Evolutionary conservation across 2,888 invertebrate species (phyloP), one percentile per base, ranked within the genome.

Genomic region (Polydrusus cervinus): DNA sequence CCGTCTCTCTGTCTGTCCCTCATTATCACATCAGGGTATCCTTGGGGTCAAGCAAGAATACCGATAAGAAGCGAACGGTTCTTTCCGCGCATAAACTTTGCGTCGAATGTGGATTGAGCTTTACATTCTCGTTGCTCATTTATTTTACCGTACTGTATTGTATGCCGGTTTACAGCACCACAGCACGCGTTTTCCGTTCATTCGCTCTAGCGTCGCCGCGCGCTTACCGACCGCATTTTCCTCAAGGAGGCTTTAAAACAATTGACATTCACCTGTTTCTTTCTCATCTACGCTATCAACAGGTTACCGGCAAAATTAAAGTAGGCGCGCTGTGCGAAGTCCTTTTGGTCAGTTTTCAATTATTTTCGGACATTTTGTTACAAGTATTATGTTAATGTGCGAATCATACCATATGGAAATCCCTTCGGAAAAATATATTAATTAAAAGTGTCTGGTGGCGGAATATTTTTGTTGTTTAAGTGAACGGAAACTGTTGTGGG

Each of bases 281-380:
- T 65, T 25, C 20, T 69, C 38, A 49, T 76, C 76, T 25, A 25
- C 25, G 5, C 25, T 5, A 73, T 76, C 76, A 76, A 74, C 76
- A 76, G 76, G 76, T 76, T 73, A 73, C 76, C 76, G 73, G 76
- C 69, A 61, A 76, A 73, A 60, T 70, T 49, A 49, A 68, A 68
- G 53, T 25, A 16, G 11, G 18, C 73, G 64, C 47, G 64, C 38
- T 20, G 18, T 18, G 13, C n/a, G 49, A 57, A 49, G 18, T 13
- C 57, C 16, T 11, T 53, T 65, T 13, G 20, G 61, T 51, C 66
- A n/a, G 60, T 53, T 14, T 43, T 71, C 30, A 13, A 14, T 45
- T 16, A 14, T 47, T 60, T 67, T 61, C 13, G 14, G n/a, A 60
- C 38, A 16, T 2, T 38, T 38, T 34, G 34, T 38, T 34, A 30